Percentiles rank a stretch among this genome's conserved stretches.
These are phyloP conservation scores for Sporophila hypoxantha DNA, from an alignment of 2,113 vertebrate genomes.

Conservation along the genomic window DNA sequence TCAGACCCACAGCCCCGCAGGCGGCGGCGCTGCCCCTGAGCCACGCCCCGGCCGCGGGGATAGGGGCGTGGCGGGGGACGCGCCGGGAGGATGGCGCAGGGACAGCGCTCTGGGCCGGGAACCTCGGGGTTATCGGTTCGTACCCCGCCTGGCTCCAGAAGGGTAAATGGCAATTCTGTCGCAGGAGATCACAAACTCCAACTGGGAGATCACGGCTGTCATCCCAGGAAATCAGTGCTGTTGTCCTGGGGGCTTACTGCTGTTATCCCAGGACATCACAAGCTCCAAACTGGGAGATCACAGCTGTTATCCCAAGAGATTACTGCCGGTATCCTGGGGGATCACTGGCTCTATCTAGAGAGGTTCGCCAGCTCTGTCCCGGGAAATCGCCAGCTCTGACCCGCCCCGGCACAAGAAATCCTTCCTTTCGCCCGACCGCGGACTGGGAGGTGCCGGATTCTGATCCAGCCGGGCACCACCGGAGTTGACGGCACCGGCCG, in stretches of 20 bases:
- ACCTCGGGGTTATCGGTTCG: rapidly evolving
- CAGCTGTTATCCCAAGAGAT: background rate
- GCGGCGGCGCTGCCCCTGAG: background rate
- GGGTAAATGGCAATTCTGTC: rapidly evolving
- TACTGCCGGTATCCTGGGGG: background rate
- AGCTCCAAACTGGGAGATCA: too few species aligned
- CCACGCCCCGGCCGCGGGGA: background rate
- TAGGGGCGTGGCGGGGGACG: too few species aligned
- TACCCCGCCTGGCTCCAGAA: background rate
- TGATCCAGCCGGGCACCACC: background rate
- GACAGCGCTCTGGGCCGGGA: background rate
- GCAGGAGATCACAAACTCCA: background rate
- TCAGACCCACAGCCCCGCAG: rapidly evolving
- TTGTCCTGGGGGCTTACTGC: too few species aligned
- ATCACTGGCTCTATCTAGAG: too few species aligned
- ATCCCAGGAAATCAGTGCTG: too few species aligned
- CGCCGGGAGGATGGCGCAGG: background rate
- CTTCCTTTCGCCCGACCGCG: too few species aligned
- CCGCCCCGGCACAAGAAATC: too few species aligned
- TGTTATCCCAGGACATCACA: background rate
- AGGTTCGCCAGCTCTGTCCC: background rate
- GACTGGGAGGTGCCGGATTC: too few species aligned
- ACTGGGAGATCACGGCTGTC: too few species aligned
- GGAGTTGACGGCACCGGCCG: background rate
- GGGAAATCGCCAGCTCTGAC: background rate